These are phyloP conservation scores for Catharus bicknelli DNA, from an alignment of 2,113 vertebrate species.

Conservation along the genomic window DNA sequence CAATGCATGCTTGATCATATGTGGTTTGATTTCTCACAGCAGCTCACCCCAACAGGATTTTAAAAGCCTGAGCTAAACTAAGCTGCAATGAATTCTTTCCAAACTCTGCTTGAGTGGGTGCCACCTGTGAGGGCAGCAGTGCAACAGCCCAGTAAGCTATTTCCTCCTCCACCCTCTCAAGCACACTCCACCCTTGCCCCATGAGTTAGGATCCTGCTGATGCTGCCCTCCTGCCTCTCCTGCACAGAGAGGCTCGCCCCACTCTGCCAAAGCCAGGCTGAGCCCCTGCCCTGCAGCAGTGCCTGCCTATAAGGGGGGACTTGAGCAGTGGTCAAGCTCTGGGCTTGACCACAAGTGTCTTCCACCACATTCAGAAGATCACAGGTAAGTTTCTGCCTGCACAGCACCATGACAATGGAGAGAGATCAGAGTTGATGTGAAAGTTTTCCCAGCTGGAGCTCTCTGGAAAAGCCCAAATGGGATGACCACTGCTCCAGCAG, in stretches of 20 bases:
- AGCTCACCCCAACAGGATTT: background rate
- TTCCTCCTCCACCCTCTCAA: background rate
- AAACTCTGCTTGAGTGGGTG: background rate
- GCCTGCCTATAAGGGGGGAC: background rate
- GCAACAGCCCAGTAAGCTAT: background rate
- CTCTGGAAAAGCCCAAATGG: background rate
- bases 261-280: background rate
- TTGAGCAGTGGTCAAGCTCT: accelerated
- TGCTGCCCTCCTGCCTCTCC: background rate
- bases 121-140: background rate
- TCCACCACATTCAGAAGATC: background rate
- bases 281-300: background rate
- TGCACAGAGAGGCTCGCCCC: background rate
- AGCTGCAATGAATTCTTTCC: background rate
- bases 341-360: background rate
- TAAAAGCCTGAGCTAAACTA: background rate
- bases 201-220: background rate
- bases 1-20: background rate
- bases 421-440: background rate
- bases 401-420: background rate
- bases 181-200: background rate
- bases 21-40: background rate
- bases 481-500: background rate
- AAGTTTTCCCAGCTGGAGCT: background rate
- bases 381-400: background rate